Base-by-base conservation (phyloP, 1,140 invertebrate species). In the Nasonia longicornis region DNA sequence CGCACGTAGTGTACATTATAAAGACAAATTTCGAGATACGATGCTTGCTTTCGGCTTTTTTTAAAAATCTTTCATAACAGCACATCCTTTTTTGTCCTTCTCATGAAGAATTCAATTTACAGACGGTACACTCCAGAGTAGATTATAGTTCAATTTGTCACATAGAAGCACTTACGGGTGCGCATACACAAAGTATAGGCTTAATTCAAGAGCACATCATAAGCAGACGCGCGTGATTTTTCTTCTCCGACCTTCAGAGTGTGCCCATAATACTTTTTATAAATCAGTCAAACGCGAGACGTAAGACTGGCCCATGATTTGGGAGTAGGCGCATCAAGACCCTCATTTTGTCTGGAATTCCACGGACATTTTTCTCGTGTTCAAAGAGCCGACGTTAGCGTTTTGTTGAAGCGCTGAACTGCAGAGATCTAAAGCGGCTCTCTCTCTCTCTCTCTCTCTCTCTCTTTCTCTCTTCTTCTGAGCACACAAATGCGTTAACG, bases 1-100 rank as follows among this genome's bases (percentile, higher is more conserved):
- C 2, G 16, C 10, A 42, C 31, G 38, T n/a, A 22, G 45, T 26
- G n/a, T 64, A 22, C n/a, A 29, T 77, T 42, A 42, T 7, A 70
- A 72, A 71, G 77, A 79, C 81, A 82, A 75, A 82, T 78, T 82
- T 77, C 29, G 22, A 66, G 64, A 67, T 45, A 78, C 67, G 74
- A 58, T 70, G 38, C 45, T 73, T 80, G 14, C 0, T 1, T 63
- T 11, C 31, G 16, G 31, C 20, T 63, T 48, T 69, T 71, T 38
- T 42, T 72, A 0, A 22, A 16, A 2, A 16, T 26, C 70, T 69
- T 31, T 11, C 67, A 6, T 64, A 22, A 29, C 67, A 16, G 22
- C 29, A 16, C 29, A n/a, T 26, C 12, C 69, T n/a, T 48, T 45
- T 72, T 72, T 45, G 4, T 72, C 16, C n/a, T 22, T 26, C 42